phyloP scores from a whole-genome alignment of 2,888 invertebrate genomes.

The Campoletis raptor region DNA sequence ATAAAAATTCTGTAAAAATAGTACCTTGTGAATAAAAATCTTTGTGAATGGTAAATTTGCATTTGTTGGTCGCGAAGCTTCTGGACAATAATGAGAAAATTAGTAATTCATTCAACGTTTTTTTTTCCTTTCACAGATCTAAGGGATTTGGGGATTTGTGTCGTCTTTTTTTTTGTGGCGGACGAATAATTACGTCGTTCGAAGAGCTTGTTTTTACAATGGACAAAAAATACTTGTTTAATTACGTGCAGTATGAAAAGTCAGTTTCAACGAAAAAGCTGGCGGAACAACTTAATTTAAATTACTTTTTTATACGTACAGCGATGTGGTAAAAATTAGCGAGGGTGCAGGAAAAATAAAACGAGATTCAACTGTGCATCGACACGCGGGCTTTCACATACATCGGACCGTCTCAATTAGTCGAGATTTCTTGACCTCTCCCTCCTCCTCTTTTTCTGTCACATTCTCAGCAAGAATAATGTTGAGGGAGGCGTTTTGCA shows the following conservation, averaged over 20 bases:
- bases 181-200: not conserved
- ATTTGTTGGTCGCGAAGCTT: not conserved
- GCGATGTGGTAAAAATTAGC: not conserved
- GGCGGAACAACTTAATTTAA: not conserved
- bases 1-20: not conserved
- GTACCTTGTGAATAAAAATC: not conserved
- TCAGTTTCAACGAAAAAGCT: not conserved
- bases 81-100: not conserved
- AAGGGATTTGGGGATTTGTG: not conserved
- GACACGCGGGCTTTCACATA: constrained; percentile 32
- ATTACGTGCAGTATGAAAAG: not conserved
- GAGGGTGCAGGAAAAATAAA: constrained; percentile 6
- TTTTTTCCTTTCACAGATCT: not conserved
- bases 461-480: constrained; percentile 53
- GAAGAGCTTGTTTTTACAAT: not conserved
- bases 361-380: constrained; percentile 33
- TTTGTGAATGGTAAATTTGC: not conserved
- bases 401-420: constrained; percentile 63
- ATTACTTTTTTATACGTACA: not conserved
- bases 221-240: not conserved
- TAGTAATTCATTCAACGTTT: not conserved
- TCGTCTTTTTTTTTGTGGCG: not conserved
- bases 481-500: constrained; percentile 53
- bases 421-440: constrained; percentile 61
- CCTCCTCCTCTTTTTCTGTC: not conserved